Percentiles rank a stretch among this genome's conserved stretches.
Evolutionary conservation across 2,797 vertebrate genomes (phyloP).

Genomic region (Telmatherina bonti): DNA sequence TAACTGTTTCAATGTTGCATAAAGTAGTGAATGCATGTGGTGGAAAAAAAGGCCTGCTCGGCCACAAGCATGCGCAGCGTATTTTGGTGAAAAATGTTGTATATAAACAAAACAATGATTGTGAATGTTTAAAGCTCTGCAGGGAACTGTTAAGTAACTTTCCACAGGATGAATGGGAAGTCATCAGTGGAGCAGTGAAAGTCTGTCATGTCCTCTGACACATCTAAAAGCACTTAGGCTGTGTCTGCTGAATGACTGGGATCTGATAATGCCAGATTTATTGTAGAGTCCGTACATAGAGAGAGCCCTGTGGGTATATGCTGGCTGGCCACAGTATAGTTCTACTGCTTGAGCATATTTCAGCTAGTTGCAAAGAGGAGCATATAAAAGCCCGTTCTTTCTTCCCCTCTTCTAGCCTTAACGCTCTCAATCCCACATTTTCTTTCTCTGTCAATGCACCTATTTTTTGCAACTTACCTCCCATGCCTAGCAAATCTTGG

Average conservation of each 20-base stretch:
- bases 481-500: neutral
- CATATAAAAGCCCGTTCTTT: slow-evolving; percentile 66
- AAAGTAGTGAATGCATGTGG: slow-evolving; percentile 8
- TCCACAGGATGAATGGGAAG: slow-evolving; percentile 64
- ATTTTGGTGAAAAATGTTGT: slow-evolving; percentile 33
- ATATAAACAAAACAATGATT: slow-evolving; percentile 51
- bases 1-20: slow-evolving; percentile 9
- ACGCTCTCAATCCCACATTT: slow-evolving; percentile 15
- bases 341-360: slow-evolving; percentile 66
- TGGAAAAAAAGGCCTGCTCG: slow-evolving; percentile 7
- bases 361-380: slow-evolving; percentile 62
- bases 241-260: slow-evolving; percentile 70
- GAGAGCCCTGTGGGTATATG: slow-evolving; percentile 60
- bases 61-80: slow-evolving; percentile 15
- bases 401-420: slow-evolving; percentile 22
- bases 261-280: slow-evolving; percentile 79
- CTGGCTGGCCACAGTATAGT: slow-evolving; percentile 47
- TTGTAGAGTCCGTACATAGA: slow-evolving; percentile 60
- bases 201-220: slow-evolving; percentile 76
- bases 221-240: slow-evolving; percentile 78
- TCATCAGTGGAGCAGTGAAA: slow-evolving; percentile 60
- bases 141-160: slow-evolving; percentile 69
- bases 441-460: slow-evolving; percentile 50
- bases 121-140: slow-evolving; percentile 49
- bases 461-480: slow-evolving; percentile 50